These are phyloP conservation scores for Napeogenes inachia DNA, from an alignment of 2,888 invertebrate genomes.

Conservation along the genomic window DNA sequence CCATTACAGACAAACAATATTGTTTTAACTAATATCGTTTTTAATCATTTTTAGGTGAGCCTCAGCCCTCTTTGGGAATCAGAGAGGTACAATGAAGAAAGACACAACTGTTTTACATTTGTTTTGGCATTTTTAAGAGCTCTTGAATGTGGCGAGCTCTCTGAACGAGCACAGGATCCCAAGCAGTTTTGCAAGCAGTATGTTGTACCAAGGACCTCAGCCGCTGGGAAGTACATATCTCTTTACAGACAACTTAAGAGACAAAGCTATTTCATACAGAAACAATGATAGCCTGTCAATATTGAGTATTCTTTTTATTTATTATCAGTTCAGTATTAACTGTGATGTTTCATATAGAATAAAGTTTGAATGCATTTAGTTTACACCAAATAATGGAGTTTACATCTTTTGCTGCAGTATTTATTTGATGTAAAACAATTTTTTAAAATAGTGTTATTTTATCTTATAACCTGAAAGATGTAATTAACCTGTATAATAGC, in stretches of 20 bases:
- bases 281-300: slow-evolving; percentile 53
- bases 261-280: slow-evolving; percentile 69
- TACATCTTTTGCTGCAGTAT: background rate
- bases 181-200: slow-evolving; percentile 88
- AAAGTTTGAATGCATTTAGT: slow-evolving; percentile 70
- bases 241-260: slow-evolving; percentile 84
- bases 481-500: too few species aligned
- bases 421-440: background rate
- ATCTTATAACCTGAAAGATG: too few species aligned
- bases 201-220: slow-evolving; percentile 87
- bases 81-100: slow-evolving; percentile 84
- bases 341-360: slow-evolving; percentile 69
- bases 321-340: slow-evolving; percentile 71
- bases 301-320: slow-evolving; percentile 41
- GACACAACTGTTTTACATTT: slow-evolving; percentile 92
- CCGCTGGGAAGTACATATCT: slow-evolving; percentile 90
- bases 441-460: too few species aligned
- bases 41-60: slow-evolving; percentile 57
- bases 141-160: slow-evolving; percentile 83
- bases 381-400: slow-evolving; percentile 59
- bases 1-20: background rate
- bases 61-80: slow-evolving; percentile 81
- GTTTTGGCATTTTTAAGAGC: slow-evolving; percentile 87
- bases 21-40: background rate
- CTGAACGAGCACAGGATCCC: slow-evolving; percentile 81